Conservation (phyloP, 2,797 vertebrate species). For the Leptatherina wallacei region DNA sequence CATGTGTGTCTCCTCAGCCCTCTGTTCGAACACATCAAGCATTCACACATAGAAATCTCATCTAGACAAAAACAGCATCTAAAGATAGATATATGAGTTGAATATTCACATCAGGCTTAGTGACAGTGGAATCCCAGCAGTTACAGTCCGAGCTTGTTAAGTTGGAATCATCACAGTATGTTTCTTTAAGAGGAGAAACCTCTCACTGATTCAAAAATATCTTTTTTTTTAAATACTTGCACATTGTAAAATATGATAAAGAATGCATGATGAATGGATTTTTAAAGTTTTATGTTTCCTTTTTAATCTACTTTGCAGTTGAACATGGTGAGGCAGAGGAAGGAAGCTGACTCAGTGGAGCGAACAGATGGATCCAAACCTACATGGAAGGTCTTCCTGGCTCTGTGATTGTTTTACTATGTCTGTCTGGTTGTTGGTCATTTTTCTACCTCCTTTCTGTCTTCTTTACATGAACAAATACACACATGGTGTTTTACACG, state of each 20-base stretch:
- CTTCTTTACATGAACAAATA: slow-evolving; percentile 12
- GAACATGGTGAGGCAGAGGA: slow-evolving; percentile 80
- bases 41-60: slow-evolving; percentile 28
- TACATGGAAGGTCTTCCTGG: slow-evolving; percentile 85
- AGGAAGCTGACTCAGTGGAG: slow-evolving; percentile 81
- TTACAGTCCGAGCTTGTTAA: slow-evolving; percentile 36
- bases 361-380: slow-evolving; percentile 83
- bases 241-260: slow-evolving; percentile 35
- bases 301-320: slow-evolving; percentile 73
- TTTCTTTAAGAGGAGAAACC: slow-evolving; percentile 19
- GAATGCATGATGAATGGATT: slow-evolving; percentile 8
- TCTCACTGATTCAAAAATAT: slow-evolving; percentile 1
- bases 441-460: slow-evolving; percentile 11
- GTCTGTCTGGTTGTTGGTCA: slow-evolving; percentile 17
- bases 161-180: slow-evolving; percentile 34
- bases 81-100: slow-evolving; percentile 20
- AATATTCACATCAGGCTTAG: slow-evolving; percentile 33
- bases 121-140: slow-evolving; percentile 9
- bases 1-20: slow-evolving; percentile 19
- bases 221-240: slow-evolving; percentile 12
- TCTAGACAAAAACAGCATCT: slow-evolving; percentile 9
- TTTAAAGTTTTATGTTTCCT: slow-evolving; percentile 16
- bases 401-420: slow-evolving; percentile 71
- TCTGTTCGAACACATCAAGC: slow-evolving; percentile 21
- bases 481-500: too few relatives aligned